Evolutionary conservation across 2,888 invertebrate genomes (phyloP).

Genomic region (Serrognathus titanus): DNA sequence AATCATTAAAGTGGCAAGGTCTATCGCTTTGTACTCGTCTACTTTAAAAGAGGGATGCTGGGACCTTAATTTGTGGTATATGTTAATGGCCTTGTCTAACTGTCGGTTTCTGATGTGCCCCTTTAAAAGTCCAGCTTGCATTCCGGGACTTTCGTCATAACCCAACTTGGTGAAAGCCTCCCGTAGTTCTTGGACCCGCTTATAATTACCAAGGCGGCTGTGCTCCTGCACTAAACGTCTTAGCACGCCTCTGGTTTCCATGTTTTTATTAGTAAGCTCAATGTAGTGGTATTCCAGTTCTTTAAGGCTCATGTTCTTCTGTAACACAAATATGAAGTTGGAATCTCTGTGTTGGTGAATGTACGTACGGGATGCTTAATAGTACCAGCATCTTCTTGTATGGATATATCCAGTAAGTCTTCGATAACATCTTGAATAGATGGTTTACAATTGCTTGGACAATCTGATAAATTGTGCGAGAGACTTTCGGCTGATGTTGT

Average conservation of each 20-base stretch:
- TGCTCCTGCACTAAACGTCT: conserved; percentile 59
- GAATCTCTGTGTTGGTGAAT: background rate
- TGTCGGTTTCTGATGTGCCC: conserved; percentile 57
- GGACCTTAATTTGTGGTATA: conserved; percentile 54
- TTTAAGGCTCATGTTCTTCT: conserved; percentile 62
- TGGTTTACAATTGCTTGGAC: background rate
- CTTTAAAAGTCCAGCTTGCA: conserved; percentile 63
- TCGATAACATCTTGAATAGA: conserved; percentile 19
- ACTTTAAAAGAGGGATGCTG: conserved; percentile 56
- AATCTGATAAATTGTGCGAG: background rate
- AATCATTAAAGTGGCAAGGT: conserved; percentile 60
- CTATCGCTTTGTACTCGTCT: conserved; percentile 65
- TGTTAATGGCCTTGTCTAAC: conserved; percentile 53
- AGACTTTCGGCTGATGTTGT: conserved; percentile 20
- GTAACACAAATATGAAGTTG: conserved; percentile 17
- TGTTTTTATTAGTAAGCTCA: conserved; percentile 62
- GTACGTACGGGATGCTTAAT: conserved; percentile 52
- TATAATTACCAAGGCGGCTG: conserved; percentile 55
- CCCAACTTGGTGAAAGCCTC: conserved; percentile 49
- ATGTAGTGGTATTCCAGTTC: conserved; percentile 61
- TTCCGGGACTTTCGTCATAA: conserved; percentile 59
- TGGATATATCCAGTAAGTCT: conserved; percentile 22
- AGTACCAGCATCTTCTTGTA: conserved; percentile 31
- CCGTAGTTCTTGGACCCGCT: conserved; percentile 55
- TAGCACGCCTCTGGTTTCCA: conserved; percentile 65